Conservation (phyloP, 2,888 invertebrate genomes). For the Xanthorhoe designata region DNA sequence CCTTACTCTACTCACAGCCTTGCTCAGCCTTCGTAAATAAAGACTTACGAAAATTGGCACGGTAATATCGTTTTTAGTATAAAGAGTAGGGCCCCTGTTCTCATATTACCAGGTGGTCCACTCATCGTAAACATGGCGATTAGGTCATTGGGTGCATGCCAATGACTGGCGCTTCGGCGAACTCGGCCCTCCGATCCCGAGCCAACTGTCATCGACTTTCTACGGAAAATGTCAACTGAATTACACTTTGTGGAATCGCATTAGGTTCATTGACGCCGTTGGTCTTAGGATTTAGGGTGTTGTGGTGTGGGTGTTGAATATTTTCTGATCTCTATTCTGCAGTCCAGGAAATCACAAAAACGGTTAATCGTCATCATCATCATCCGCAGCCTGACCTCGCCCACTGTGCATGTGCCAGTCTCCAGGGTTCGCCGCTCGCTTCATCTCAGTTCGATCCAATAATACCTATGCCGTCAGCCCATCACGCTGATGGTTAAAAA, state of each 20-base stretch:
- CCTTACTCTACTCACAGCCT: no score
- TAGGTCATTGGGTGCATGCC: constrained; percentile 60
- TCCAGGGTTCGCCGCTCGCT: no score
- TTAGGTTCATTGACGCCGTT: constrained; percentile 32
- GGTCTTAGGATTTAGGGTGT: constrained; percentile 15
- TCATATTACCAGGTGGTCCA: constrained; percentile 28
- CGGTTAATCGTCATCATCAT: no score
- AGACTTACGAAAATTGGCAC: neutral
- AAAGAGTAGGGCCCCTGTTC: constrained; percentile 1
- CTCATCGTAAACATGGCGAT: constrained; percentile 44
- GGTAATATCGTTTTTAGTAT: neutral
- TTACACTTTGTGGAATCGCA: constrained; percentile 35
- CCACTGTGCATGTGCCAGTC: no score
- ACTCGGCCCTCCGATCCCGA: constrained; percentile 39
- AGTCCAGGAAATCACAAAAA: no score
- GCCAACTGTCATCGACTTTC: constrained; percentile 51
- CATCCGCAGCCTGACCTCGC: no score
- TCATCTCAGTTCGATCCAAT: no score
- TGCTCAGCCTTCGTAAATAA: no score
- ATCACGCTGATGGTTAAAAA: no score
- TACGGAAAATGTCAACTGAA: constrained; percentile 47
- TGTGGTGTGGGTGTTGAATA: neutral
- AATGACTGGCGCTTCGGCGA: constrained; percentile 59
- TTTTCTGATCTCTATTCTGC: no score
- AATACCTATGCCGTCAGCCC: no score